phyloP scores from a whole-genome alignment of 2,113 vertebrate genomes.

The Pionites leucogaster region DNA sequence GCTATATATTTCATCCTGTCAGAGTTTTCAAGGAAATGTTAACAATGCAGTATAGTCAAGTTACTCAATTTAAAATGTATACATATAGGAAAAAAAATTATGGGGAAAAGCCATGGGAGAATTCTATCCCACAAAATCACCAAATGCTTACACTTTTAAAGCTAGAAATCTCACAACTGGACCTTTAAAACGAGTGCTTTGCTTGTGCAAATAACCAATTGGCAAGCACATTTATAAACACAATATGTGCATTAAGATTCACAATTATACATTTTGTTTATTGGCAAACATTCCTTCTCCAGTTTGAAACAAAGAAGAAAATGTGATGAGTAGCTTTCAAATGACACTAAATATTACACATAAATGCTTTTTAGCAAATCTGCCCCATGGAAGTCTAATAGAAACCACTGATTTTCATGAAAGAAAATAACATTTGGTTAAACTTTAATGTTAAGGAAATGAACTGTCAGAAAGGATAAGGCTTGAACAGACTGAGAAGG shows the following conservation, averaged over 20 bases:
- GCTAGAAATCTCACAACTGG: not conserved
- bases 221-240: not conserved
- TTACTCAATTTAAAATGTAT: not conserved
- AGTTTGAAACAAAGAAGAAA: not conserved
- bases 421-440: not conserved
- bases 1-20: not conserved
- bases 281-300: not conserved
- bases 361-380: not conserved
- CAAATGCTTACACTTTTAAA: not conserved
- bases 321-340: not conserved
- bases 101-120: not conserved
- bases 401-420: not conserved
- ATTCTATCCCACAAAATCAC: not conserved
- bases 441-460: slow-evolving; percentile 50
- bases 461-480: slow-evolving; percentile 2
- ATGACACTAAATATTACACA: not conserved
- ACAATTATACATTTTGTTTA: not conserved
- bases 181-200: not conserved
- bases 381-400: not conserved
- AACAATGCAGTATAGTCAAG: not conserved
- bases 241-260: not conserved
- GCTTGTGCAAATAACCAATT: not conserved
- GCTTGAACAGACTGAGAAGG: not conserved
- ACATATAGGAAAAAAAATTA: not conserved
- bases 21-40: not conserved